These are phyloP conservation scores for Bubo blakistoni DNA, from an alignment of 2,113 vertebrate genomes.

Conservation along the genomic window DNA sequence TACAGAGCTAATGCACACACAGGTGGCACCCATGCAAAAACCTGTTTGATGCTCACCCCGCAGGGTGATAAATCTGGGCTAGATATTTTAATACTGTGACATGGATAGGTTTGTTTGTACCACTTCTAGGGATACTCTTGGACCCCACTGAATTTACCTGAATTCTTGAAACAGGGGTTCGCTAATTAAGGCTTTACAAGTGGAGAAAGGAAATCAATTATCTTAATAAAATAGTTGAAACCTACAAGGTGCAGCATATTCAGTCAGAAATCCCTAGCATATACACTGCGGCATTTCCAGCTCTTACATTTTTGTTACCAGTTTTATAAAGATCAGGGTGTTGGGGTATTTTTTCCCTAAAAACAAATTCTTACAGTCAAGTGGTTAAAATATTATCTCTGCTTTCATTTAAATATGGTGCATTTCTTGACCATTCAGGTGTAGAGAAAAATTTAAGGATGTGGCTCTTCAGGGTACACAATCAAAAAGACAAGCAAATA, in stretches of 20 bases:
- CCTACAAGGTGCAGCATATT: background rate
- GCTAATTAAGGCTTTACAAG: background rate
- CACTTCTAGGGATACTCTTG: background rate
- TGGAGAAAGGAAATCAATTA: background rate
- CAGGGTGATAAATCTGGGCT: background rate
- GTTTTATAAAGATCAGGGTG: background rate
- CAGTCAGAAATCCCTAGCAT: background rate
- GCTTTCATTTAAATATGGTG: background rate
- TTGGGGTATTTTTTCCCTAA: background rate
- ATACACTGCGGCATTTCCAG: background rate
- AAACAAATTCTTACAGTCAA: background rate
- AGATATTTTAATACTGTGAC: background rate
- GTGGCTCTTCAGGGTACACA: background rate
- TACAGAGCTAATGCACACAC: rapidly evolving
- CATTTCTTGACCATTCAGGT: background rate
- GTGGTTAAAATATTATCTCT: background rate
- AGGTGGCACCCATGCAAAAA: background rate
- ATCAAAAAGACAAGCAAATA: background rate
- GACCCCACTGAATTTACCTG: background rate
- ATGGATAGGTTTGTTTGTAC: background rate
- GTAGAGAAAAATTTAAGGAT: background rate
- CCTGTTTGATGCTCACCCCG: background rate
- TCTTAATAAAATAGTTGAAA: background rate
- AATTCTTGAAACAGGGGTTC: background rate
- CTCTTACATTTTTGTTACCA: background rate